Percentiles rank a stretch among this genome's conserved stretches.
Evolutionary conservation across 2,797 vertebrate species (phyloP).

Genomic region (Carcharodon carcharias): DNA sequence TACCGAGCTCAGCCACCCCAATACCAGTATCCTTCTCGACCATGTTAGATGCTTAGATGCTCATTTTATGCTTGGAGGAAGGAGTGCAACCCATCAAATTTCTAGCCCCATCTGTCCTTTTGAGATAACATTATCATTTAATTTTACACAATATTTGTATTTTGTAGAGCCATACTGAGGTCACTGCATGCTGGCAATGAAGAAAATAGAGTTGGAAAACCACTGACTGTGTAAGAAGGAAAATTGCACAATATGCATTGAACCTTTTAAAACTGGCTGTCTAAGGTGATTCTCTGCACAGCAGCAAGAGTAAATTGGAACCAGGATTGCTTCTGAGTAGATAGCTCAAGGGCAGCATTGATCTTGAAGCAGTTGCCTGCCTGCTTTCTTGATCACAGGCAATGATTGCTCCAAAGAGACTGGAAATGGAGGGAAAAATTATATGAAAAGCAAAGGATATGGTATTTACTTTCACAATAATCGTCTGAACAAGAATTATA

Average conservation of each 20-base stretch:
- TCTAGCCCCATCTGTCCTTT: not conserved
- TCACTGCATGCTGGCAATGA: not conserved
- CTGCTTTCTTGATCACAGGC: not conserved
- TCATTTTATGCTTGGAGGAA: not conserved
- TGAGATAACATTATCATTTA: not conserved
- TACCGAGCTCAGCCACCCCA: not conserved
- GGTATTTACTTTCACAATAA: not conserved
- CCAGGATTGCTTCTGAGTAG: not conserved
- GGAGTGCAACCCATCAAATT: not conserved
- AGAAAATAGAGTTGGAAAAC: not conserved
- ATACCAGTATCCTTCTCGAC: not conserved
- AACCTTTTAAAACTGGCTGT: not conserved
- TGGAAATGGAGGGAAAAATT: not conserved
- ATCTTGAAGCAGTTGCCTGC: constrained; percentile 1
- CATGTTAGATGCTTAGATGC: not conserved
- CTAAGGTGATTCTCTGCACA: not conserved
- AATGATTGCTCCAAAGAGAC: not conserved
- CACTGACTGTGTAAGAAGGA: not conserved
- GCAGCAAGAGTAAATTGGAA: constrained; percentile 19
- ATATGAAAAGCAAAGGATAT: not conserved
- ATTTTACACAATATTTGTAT: not conserved
- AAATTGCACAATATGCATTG: not conserved
- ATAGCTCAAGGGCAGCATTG: not conserved
- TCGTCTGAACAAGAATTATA: not conserved
- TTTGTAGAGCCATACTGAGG: not conserved